Percentiles rank a stretch among this genome's conserved stretches.
These are phyloP conservation scores for Phrynosoma blainvillii DNA, from an alignment of 2,113 vertebrate genomes.

Conservation along the genomic window DNA sequence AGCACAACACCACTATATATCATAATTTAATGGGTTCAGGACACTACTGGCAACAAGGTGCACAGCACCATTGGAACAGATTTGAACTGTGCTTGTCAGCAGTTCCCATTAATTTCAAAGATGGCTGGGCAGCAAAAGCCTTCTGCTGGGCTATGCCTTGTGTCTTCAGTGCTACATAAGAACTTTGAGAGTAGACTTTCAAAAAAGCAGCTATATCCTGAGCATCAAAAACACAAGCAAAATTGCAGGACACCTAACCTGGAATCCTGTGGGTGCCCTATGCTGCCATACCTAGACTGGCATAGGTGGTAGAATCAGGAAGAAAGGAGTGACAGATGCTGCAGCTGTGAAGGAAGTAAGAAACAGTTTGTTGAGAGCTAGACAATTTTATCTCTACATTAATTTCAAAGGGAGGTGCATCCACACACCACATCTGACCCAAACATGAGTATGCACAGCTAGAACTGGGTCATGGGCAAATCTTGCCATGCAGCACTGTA, in stretches of 20 bases:
- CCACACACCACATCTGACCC: too few relatives aligned
- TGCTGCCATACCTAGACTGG: background rate
- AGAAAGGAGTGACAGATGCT: too few relatives aligned
- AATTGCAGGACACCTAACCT: background rate
- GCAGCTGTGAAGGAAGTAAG: too few relatives aligned
- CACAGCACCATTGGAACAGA: background rate
- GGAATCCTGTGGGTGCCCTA: too few relatives aligned
- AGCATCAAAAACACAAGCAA: background rate
- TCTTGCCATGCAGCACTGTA: background rate
- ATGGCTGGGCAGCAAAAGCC: background rate
- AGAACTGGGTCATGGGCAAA: background rate
- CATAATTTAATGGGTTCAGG: background rate
- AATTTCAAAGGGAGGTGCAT: too few relatives aligned
- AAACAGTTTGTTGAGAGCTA: too few relatives aligned
- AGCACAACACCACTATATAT: background rate
- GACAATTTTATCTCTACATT: too few relatives aligned
- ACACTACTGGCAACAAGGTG: background rate
- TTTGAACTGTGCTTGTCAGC: background rate
- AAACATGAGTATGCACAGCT: too few relatives aligned
- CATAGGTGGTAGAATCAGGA: too few relatives aligned
- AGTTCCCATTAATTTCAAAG: background rate
- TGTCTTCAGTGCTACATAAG: background rate
- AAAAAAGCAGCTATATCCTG: background rate
- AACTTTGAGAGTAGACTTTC: background rate
- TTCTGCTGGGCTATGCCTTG: background rate